Percentiles rank a stretch among this genome's conserved stretches.
Evolutionary conservation across 2,888 invertebrate genomes (phyloP).

Genomic region (Netelia fuscicornis): DNA sequence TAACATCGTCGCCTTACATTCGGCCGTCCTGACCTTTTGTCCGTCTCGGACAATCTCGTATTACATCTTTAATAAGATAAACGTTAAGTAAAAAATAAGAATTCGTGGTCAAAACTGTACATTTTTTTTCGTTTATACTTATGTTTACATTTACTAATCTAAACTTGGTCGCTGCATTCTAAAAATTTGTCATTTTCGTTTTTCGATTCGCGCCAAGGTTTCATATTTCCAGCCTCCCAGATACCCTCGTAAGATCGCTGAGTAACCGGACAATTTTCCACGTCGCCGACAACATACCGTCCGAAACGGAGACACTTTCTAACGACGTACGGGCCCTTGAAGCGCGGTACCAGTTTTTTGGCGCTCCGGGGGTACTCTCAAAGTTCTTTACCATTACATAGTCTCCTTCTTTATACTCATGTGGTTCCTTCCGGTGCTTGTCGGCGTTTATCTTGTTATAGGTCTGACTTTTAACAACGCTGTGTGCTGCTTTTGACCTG

Average conservation of each 20-base stretch:
- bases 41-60: not conserved
- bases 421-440: conserved; percentile 35
- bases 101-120: not conserved
- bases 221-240: conserved; percentile 25
- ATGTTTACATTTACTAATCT: not conserved
- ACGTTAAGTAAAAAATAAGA: not conserved
- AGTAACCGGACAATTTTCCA: no score
- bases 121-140: not conserved
- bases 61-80: not conserved
- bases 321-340: no score
- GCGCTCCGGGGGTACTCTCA: no score
- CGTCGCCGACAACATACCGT: no score
- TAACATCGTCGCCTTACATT: not conserved
- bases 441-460: conserved; percentile 31
- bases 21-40: not conserved
- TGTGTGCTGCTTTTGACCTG: conserved; percentile 17
- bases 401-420: conserved; percentile 42
- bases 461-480: conserved; percentile 24
- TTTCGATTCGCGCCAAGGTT: conserved; percentile 5
- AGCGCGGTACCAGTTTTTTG: no score
- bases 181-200: not conserved
- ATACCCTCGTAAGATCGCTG: no score
- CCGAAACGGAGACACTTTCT: no score
- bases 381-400: conserved; percentile 36
- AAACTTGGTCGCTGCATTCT: not conserved